phyloP scores from a whole-genome alignment of 2,113 vertebrate genomes.

The Cynopterus brachyotis region DNA sequence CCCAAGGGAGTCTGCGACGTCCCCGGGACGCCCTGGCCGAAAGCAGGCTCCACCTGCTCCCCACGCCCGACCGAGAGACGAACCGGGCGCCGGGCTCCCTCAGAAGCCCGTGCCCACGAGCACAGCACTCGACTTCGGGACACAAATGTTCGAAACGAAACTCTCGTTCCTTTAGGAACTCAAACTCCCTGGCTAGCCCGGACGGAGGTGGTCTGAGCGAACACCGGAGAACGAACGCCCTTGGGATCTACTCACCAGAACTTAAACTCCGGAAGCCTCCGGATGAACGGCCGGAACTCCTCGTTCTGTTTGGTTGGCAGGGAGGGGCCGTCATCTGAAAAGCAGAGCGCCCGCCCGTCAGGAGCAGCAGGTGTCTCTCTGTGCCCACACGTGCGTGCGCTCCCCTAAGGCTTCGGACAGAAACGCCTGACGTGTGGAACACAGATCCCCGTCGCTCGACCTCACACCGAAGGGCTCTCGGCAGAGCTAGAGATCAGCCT shows the following conservation, averaged over 20 bases:
- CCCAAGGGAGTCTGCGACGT: rapidly evolving
- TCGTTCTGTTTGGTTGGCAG: constrained; percentile 99
- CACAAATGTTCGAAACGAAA: not conserved
- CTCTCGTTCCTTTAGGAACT: not conserved
- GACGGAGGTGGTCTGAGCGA: not conserved
- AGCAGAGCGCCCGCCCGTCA: rapidly evolving
- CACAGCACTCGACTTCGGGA: rapidly evolving
- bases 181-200: rapidly evolving
- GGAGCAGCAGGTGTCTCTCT: rapidly evolving
- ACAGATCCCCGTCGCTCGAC: rapidly evolving
- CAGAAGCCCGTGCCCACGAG: not conserved
- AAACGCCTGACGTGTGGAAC: not conserved
- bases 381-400: rapidly evolving
- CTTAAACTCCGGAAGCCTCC: constrained; percentile 98
- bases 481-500: not conserved
- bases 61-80: not conserved
- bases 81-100: rapidly evolving
- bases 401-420: not conserved
- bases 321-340: constrained; percentile 94
- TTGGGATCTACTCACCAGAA: constrained; percentile 91
- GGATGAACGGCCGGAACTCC: constrained; percentile 98
- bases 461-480: not conserved
- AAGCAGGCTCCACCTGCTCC: not conserved
- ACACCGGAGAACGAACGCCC: rapidly evolving
- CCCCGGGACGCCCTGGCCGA: rapidly evolving